These are phyloP conservation scores for Drosophila differens DNA, from an alignment of 2,888 invertebrate species.

Conservation along the genomic window DNA sequence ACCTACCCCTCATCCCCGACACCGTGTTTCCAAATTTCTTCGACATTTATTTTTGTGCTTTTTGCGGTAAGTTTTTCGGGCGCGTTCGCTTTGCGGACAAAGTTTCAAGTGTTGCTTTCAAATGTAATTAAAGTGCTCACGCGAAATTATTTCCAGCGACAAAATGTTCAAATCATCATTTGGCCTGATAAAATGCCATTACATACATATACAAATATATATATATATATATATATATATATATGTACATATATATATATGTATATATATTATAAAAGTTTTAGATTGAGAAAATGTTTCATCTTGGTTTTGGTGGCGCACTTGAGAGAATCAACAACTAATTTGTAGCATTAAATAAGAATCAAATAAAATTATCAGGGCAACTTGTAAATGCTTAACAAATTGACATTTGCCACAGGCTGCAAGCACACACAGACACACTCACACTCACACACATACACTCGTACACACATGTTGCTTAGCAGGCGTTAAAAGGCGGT, in stretches of 20 bases:
- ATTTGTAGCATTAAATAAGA: conserved; percentile 82
- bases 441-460: conserved; percentile 9
- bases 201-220: conserved; percentile 1
- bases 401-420: conserved; percentile 75
- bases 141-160: conserved; percentile 50
- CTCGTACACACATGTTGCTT: conserved; percentile 20
- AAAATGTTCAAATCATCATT: conserved; percentile 58
- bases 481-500: conserved; percentile 54
- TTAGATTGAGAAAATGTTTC: not conserved
- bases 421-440: conserved; percentile 21
- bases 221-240: conserved; percentile 12
- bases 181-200: conserved; percentile 12
- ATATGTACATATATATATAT: not conserved
- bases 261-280: conserved; percentile 6
- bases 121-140: conserved; percentile 77
- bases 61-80: conserved; percentile 75
- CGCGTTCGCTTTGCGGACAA: conserved; percentile 50
- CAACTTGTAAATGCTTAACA: conserved; percentile 83
- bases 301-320: not conserved
- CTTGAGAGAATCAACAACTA: conserved; percentile 68
- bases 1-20: not conserved
- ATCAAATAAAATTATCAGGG: conserved; percentile 82
- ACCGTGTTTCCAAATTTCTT: conserved; percentile 66
- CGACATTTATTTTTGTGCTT: conserved; percentile 74
- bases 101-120: conserved; percentile 80